Evolutionary conservation across 92 coral and sea anemone species (phyloP), one percentile per base, ranked within the genome.

Genomic region (Heliopora coerulea): DNA sequence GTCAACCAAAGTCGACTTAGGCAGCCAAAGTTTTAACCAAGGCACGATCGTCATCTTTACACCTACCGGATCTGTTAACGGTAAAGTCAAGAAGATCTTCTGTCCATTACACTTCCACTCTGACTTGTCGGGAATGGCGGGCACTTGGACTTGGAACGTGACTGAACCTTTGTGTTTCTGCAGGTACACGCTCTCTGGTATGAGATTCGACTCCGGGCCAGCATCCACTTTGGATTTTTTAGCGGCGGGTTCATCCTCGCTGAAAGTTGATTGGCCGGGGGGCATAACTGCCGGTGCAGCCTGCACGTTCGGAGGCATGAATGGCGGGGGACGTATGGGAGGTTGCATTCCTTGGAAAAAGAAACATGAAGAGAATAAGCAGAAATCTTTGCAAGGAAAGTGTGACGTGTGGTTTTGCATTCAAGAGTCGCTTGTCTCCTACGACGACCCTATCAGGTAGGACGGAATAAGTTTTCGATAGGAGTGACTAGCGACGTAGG

Each of bases 91-190:
- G 63, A 77, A 83, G 62, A 93, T 86, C 56, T 91, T 81, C 48
- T 82, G 88, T 12, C 98, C 98, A 56, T 89, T 91, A 35, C 91
- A 85, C 58, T 84, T 89, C 98, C 98, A 93, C 80, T 93, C 98
- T 68, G 87, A 46, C 78, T 93, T 93, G 29, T 93, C 98, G 3
- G 96, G 98, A 76, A 93, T 68, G 24, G 75, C 75, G 44, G 98
- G 98, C 21, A 93, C 83, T 74, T 87, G 96, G 11, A 93, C 96
- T 54, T 85, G 89, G 73, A 93, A 93, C 46, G 86, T 83, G 59
- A 93, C 98, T 10, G 91, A 88, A 41, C 78, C 85, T 17, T 96
- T 88, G 72, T 86, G 72, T 56, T 74, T 85, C 19, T 84, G 66
- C 50, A 93, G 42, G 83, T 91, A 93, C 39, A 77, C 82, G 21